Conservation (phyloP, 2,797 vertebrate genomes). For the Smutsia temminckii region DNA sequence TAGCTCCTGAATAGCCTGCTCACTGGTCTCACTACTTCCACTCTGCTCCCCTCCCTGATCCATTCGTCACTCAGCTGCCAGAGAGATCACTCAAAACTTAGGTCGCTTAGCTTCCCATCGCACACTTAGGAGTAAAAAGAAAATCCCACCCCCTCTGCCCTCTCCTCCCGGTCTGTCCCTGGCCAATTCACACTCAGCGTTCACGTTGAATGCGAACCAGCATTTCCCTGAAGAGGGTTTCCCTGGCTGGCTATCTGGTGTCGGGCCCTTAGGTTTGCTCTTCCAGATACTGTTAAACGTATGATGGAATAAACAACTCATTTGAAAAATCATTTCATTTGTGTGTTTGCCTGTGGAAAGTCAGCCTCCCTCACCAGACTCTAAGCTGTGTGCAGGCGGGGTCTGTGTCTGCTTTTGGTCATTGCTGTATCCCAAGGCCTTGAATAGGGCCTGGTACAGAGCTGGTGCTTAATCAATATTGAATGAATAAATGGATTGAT, state of each 20-base stretch:
- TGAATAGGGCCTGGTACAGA: background rate
- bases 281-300: background rate
- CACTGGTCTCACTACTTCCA: background rate
- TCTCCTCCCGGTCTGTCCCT: background rate
- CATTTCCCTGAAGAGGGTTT: background rate
- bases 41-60: background rate
- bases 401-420: background rate
- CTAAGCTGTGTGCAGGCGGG: background rate
- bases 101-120: background rate
- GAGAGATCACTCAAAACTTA: background rate
- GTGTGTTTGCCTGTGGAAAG: background rate
- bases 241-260: background rate
- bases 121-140: background rate
- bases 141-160: background rate
- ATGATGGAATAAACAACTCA: background rate
- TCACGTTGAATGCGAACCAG: background rate
- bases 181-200: background rate
- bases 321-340: background rate
- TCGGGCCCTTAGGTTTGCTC: background rate
- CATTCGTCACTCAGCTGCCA: background rate
- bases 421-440: background rate
- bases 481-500: background rate
- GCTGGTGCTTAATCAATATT: background rate
- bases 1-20: background rate
- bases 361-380: background rate